Base-by-base conservation (phyloP, 2,888 invertebrate genomes). In the Polia nebulosa region DNA sequence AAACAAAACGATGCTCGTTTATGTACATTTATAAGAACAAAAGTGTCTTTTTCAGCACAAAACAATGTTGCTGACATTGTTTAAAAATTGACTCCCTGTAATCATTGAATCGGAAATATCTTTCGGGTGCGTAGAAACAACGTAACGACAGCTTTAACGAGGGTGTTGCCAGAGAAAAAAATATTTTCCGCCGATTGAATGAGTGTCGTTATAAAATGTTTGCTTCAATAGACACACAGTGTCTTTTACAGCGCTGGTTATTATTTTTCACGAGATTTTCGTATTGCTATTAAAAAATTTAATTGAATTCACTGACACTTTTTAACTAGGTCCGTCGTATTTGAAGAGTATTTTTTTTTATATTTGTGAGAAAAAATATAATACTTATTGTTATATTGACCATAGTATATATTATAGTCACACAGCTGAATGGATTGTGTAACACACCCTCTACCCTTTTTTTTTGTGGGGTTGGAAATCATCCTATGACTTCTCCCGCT, bases 171-270 rank as follows among this genome's bases (percentile, higher is more conserved):
- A 85, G 81, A 84, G 78, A 82, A 81, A 85, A 82, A 82, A 64
- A 83, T 84, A 84, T 86, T 87, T 80, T 82, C 81, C 78, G 66
- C 70, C 85, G 81, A 88, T 85, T 87, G 84, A 77, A 85, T 80
- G 83, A 85, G 85, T 86, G 78, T 89, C 88, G 87, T 91, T 92
- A 89, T 88, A 91, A 91, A 87, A 83, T 78, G 75, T 87, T 84
- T 82, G 75, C 74, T 69, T 60, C 58, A 83, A 85, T 83, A 83
- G 81, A 59, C 82, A 83, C 83, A 75, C 80, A 63, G 75, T 63
- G 64, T 70, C 75, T 78, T 81, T 78, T 68, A 60, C 62, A 79
- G 70, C 57, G 32, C 57, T 63, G 64, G 55, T 76, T 72, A 73
- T 80, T 76, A 64, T 66, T 72, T 74, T 76, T 73, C 59, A 65